Evolutionary conservation across 2,888 invertebrate genomes (phyloP), one percentile per base, ranked within the genome.

Genomic region (Stegana nigrithorax): DNA sequence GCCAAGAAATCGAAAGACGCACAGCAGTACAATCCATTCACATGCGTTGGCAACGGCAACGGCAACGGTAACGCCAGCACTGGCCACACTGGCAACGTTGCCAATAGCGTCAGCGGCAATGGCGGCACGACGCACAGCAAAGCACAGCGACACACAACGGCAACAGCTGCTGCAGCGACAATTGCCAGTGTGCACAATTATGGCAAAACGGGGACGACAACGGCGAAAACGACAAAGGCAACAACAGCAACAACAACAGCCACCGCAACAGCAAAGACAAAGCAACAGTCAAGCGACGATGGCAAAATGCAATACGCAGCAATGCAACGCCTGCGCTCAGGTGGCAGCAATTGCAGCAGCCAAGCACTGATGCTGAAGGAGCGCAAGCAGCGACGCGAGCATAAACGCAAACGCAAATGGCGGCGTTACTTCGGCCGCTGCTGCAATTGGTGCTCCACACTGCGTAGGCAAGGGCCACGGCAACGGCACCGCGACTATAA

Each of bases 301-400:
- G 78, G 73, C 26, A 74, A 71, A 69, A 82, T 82, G 32, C 80
- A 82, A 68, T 83, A 82, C 68, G 80, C 81, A 26, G 81, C 83
- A 45, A 64, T 83, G 19, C 75, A 82, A 69, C 80, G 80, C 45
- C 73, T 73, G 71, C 75, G 80, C 65, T 72, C 71, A 60, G 70
- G 60, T 47, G 51, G 25, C 60, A 58, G 39, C 65, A 60, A 57
- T 39, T 25, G 59, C 62, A 50, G n/a, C 8, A 61, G 39, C 55
- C 51, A 62, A 53, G 64, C 32, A 56, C 42, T 19, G 59, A 56
- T 12, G 55, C 62, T 58, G 59, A 62, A 55, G 55, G 58, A 51
- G 42, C n/a, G n/a, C n/a, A 4, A 42, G 32, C 25, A 29, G 19
- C 27, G 32, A 53, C 29, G 21, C 12, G n/a, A n/a, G n/a, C n/a